phyloP scores from a whole-genome alignment of 2,797 vertebrate species.

The Galagoides demidoff region DNA sequence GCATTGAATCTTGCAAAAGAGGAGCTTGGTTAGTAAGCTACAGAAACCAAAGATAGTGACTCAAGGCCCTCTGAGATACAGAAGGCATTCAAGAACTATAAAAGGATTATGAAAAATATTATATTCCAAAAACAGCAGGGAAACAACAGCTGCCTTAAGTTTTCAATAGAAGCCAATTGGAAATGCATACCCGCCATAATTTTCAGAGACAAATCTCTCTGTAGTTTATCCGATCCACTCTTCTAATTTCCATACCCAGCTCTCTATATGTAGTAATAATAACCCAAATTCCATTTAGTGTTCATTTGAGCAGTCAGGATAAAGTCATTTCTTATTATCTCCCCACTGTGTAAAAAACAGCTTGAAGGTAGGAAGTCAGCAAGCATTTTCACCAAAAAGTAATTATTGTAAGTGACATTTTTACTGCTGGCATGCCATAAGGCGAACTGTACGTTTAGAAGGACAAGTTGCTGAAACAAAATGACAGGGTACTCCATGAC shows the following conservation, averaged over 20 bases:
- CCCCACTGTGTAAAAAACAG: conserved; percentile 94
- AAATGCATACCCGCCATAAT: conserved; percentile 81
- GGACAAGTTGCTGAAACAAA: conserved; percentile 91
- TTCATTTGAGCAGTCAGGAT: conserved; percentile 98
- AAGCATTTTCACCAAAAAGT: conserved; percentile 93
- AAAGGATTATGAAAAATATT: conserved; percentile 85
- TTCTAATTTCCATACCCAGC: conserved; percentile 86
- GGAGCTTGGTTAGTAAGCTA: neutral
- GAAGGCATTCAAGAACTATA: conserved; percentile 77
- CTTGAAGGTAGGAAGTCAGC: conserved; percentile 95
- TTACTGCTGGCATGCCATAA: conserved; percentile 93
- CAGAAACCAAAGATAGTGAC: conserved; percentile 24
- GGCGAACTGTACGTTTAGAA: conserved; percentile 89
- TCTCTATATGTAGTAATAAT: conserved; percentile 88
- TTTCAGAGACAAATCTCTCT: conserved; percentile 85
- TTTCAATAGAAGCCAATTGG: conserved; percentile 78
- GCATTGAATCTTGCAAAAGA: neutral
- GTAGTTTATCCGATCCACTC: conserved; percentile 84
- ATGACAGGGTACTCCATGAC: conserved; percentile 92
- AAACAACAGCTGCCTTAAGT: conserved; percentile 84
- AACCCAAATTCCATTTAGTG: conserved; percentile 92
- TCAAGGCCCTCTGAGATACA: conserved; percentile 69
- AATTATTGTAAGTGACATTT: conserved; percentile 95
- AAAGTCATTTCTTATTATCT: conserved; percentile 99
- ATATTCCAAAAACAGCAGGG: conserved; percentile 82